phyloP scores from a whole-genome alignment of 2,113 vertebrate genomes.

The Phrynosoma platyrhinos region DNA sequence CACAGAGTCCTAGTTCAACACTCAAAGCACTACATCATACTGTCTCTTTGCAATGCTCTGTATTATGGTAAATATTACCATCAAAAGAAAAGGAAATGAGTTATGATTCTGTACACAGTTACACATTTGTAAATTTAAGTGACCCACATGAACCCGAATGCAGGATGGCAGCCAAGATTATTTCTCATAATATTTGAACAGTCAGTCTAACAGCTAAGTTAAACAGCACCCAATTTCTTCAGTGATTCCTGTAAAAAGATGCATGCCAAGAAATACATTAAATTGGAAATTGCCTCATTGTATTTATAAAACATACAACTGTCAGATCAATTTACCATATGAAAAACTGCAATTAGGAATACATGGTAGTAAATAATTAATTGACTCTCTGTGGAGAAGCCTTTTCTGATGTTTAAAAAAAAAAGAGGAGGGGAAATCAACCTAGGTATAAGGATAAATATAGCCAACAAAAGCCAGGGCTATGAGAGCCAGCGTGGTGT shows the following conservation, averaged over 20 bases:
- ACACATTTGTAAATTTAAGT: not conserved
- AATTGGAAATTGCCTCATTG: not conserved
- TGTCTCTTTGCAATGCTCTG: too few relatives aligned
- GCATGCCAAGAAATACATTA: conserved; percentile 4
- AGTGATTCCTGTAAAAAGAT: conserved; percentile 16
- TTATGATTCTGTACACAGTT: not conserved
- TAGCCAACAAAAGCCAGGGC: not conserved
- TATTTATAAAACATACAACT: conserved; percentile 33
- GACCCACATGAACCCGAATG: not conserved
- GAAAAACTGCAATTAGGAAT: conserved; percentile 52
- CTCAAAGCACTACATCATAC: too few relatives aligned
- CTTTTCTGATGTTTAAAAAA: conserved; percentile 25
- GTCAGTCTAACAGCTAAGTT: not conserved
- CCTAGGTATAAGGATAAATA: conserved; percentile 14
- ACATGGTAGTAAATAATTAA: conserved; percentile 48
- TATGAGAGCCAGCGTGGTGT: not conserved
- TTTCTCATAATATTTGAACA: conserved; percentile 12
- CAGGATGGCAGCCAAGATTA: not conserved
- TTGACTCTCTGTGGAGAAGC: conserved; percentile 16
- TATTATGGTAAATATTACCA: not conserved
- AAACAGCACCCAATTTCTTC: conserved; percentile 14
- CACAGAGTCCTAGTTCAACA: too few relatives aligned
- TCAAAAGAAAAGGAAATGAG: not conserved
- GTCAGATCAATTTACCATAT: not conserved
- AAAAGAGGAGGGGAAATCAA: not conserved